phyloP scores from a whole-genome alignment of 2,888 invertebrate genomes.

The Heliconius cydno region DNA sequence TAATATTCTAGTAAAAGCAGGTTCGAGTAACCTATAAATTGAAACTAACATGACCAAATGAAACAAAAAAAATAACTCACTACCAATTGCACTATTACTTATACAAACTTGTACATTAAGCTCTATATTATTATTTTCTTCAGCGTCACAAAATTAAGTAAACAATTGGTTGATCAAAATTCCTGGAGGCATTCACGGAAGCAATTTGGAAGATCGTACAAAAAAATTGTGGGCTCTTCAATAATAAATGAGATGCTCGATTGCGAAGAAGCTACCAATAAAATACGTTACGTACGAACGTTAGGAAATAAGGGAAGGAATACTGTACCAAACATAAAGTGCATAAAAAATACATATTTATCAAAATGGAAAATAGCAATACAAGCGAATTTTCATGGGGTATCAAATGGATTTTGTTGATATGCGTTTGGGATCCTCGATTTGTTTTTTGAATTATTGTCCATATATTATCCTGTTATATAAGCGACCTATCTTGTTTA shows the following conservation, averaged over 20 bases:
- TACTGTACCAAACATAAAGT: conserved; percentile 17
- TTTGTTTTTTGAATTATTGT: background rate
- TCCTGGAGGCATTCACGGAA: conserved; percentile 15
- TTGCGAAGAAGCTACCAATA: conserved; percentile 38
- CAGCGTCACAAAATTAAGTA: background rate
- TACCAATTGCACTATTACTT: background rate
- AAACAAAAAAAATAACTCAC: no score
- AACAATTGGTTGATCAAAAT: conserved; percentile 13
- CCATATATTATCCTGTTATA: background rate
- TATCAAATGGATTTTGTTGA: background rate
- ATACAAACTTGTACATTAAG: background rate
- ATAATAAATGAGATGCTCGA: conserved; percentile 44
- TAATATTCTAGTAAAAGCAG: background rate
- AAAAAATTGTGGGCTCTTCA: conserved; percentile 34
- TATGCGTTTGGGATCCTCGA: background rate
- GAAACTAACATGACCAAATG: no score
- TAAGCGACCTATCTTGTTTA: background rate
- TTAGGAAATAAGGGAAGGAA: conserved; percentile 28
- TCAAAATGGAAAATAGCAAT: conserved; percentile 1
- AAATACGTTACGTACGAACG: conserved; percentile 33
- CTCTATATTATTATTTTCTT: background rate
- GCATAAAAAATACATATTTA: conserved; percentile 11
- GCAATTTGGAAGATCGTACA: conserved; percentile 14
- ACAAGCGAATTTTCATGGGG: background rate
- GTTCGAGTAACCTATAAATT: no score